These are phyloP conservation scores for Nanorana parkeri DNA, from an alignment of 2,113 vertebrate genomes.

Conservation along the genomic window DNA sequence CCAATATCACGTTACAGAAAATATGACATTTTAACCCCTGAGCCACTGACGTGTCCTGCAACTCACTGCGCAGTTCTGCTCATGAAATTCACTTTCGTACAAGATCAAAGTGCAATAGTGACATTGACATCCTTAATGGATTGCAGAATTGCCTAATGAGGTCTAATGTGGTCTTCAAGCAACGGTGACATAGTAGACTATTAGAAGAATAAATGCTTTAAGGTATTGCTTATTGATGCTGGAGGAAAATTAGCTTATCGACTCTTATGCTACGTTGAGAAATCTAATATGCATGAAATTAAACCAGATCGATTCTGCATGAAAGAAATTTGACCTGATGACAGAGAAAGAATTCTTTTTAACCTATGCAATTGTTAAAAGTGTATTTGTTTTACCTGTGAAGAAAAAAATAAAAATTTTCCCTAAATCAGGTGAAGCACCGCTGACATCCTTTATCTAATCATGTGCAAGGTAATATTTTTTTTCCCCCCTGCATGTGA, in stretches of 20 bases:
- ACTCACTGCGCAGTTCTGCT: background rate
- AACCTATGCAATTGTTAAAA: too few species aligned
- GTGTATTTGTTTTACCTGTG: too few species aligned
- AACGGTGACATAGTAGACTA: too few species aligned
- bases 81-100: background rate
- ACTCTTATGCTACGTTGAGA: background rate
- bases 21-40: constrained; percentile 47
- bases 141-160: constrained; percentile 17
- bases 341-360: too few species aligned
- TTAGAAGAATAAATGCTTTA: background rate
- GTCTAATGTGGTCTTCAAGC: background rate
- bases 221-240: constrained; percentile 17
- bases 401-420: too few species aligned
- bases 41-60: background rate
- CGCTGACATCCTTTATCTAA: too few species aligned
- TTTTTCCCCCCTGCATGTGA: too few species aligned
- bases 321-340: background rate
- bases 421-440: too few species aligned
- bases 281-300: background rate
- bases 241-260: background rate
- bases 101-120: background rate
- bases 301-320: background rate
- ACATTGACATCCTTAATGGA: constrained; percentile 10
- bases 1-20: constrained; percentile 54
- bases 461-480: too few species aligned